Percentiles rank a stretch among this genome's conserved stretches.
Evolutionary conservation across 2,113 vertebrate species (phyloP).

Genomic region (Grallaria varia): DNA sequence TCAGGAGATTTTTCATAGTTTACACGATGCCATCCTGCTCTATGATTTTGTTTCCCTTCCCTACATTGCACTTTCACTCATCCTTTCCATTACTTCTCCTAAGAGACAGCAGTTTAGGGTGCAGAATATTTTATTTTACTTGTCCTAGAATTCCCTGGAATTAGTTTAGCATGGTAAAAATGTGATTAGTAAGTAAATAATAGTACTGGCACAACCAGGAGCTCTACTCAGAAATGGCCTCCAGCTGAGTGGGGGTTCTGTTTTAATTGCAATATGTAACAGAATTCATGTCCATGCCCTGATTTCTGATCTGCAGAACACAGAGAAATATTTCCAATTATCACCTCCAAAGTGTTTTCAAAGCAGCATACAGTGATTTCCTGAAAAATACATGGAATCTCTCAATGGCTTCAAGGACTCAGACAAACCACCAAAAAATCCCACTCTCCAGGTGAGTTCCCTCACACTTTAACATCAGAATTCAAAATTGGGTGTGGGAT

Average conservation of each 20-base stretch:
- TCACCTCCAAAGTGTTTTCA: background rate
- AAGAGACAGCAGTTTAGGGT: background rate
- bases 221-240: background rate
- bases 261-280: background rate
- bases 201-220: background rate
- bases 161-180: background rate
- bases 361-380: background rate
- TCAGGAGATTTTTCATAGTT: background rate
- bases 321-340: background rate
- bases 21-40: background rate
- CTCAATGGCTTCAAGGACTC: background rate
- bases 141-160: background rate
- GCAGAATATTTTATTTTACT: background rate
- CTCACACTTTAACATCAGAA: background rate
- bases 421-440: background rate
- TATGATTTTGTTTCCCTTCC: background rate
- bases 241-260: background rate
- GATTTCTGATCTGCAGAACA: background rate
- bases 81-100: background rate
- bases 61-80: background rate
- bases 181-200: slow-evolving; percentile 1
- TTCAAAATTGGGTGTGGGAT: background rate
- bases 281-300: background rate
- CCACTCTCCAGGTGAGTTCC: background rate
- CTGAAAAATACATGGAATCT: slow-evolving; percentile 3